These are phyloP conservation scores for Polypterus bichir DNA, from an alignment of 2,113 vertebrate genomes.

Conservation along the genomic window DNA sequence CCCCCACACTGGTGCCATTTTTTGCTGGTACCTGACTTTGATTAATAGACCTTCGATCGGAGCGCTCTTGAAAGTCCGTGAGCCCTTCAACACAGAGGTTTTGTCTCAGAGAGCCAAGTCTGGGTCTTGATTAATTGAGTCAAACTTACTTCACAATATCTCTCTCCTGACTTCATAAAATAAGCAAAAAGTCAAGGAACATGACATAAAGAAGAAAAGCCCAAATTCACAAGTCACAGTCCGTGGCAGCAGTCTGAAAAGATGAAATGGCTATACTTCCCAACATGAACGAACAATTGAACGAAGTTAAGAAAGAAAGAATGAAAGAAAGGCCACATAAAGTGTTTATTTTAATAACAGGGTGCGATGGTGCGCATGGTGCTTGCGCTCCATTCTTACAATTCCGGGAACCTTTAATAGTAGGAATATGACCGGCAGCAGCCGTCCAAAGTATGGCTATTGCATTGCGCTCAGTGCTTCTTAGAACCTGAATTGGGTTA, in stretches of 20 bases:
- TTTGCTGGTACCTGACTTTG: slow-evolving; percentile 42
- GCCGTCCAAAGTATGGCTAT: too few relatives aligned
- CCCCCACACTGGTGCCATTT: slow-evolving; percentile 29
- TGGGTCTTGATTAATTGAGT: slow-evolving; percentile 59
- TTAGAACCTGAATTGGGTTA: too few relatives aligned
- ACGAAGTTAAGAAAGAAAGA: not conserved
- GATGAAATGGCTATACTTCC: too few relatives aligned
- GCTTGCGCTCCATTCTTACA: not conserved
- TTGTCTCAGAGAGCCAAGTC: slow-evolving; percentile 45
- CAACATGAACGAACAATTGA: not conserved
- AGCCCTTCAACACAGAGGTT: slow-evolving; percentile 35
- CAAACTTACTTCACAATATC: slow-evolving; percentile 37
- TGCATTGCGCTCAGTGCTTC: too few relatives aligned
- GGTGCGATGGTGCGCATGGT: not conserved
- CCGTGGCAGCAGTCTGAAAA: not conserved
- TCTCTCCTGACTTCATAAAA: slow-evolving; percentile 48
- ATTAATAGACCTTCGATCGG: slow-evolving; percentile 58
- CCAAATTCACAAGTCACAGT: not conserved
- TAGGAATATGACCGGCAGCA: too few relatives aligned
- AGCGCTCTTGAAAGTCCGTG: slow-evolving; percentile 32
- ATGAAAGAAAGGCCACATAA: not conserved
- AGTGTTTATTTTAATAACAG: not conserved
- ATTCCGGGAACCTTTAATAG: too few relatives aligned
- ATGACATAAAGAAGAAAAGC: slow-evolving; percentile 33
- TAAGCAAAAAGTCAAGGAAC: slow-evolving; percentile 50